phyloP scores from a whole-genome alignment of 2,797 vertebrate species.

The Coracias cyanogaster region DNA sequence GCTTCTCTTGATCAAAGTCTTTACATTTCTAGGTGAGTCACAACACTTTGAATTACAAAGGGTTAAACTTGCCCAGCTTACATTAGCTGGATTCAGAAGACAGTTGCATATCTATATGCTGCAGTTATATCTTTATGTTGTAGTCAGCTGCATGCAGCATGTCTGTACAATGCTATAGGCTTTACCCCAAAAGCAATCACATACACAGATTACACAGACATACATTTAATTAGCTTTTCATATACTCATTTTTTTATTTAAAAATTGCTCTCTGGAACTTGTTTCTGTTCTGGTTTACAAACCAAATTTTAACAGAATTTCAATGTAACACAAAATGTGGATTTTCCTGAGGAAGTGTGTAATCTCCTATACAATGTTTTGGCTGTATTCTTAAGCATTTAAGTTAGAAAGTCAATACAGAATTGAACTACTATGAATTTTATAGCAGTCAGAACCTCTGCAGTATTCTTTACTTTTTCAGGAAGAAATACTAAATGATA shows the following conservation, averaged over 20 bases:
- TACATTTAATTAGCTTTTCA: neutral
- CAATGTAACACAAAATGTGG: neutral
- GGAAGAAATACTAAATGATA: constrained; percentile 6
- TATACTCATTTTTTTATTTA: neutral
- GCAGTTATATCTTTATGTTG: neutral
- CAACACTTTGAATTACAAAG: neutral
- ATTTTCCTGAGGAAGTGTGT: neutral
- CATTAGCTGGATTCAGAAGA: neutral
- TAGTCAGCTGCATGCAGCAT: neutral
- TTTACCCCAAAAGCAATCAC: neutral
- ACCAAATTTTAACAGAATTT: neutral
- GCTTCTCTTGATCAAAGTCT: neutral
- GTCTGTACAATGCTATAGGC: neutral
- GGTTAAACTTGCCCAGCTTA: neutral
- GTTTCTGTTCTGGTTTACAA: neutral
- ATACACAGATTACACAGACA: neutral
- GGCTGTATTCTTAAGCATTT: neutral
- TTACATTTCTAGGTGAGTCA: neutral
- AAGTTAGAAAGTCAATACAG: neutral
- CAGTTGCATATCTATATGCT: neutral
- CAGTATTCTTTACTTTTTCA: neutral
- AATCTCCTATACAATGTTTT: neutral
- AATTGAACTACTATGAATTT: neutral
- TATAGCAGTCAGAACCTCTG: neutral
- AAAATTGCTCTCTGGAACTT: neutral